These are phyloP conservation scores for Copidosoma floridanum DNA, from an alignment of 1,140 invertebrate genomes.

Conservation along the genomic window DNA sequence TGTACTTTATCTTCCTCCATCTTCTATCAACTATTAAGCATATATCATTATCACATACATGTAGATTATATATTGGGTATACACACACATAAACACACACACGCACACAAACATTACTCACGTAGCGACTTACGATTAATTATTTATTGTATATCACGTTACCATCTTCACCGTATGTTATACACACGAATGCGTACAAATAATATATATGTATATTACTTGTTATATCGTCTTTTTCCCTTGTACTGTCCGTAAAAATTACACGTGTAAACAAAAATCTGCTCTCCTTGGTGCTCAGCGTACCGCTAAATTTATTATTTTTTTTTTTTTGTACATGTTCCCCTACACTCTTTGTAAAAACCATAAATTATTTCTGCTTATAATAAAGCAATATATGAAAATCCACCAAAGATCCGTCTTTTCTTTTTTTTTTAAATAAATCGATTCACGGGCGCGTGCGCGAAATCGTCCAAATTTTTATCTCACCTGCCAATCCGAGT, in stretches of 20 bases:
- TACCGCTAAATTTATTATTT: neutral
- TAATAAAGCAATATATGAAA: slow-evolving; percentile 1
- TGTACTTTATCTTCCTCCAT: slow-evolving; percentile 31
- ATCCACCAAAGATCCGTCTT: no score
- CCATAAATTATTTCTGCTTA: slow-evolving; percentile 25
- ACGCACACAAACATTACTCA: slow-evolving; percentile 29
- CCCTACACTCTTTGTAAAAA: slow-evolving; percentile 9
- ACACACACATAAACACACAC: slow-evolving; percentile 34
- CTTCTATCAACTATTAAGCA: no score
- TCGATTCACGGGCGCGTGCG: no score
- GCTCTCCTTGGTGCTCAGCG: slow-evolving; percentile 9
- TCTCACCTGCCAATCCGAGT: no score
- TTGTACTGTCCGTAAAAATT: slow-evolving; percentile 31
- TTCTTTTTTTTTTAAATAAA: no score
- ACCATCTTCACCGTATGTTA: slow-evolving; percentile 44
- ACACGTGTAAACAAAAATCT: slow-evolving; percentile 4
- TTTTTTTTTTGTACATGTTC: slow-evolving; percentile 1
- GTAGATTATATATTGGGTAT: slow-evolving; percentile 42
- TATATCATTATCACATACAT: slow-evolving; percentile 31
- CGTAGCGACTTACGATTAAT: slow-evolving; percentile 37
- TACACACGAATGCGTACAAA: slow-evolving; percentile 27
- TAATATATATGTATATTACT: no score
- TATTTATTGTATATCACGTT: slow-evolving; percentile 51
- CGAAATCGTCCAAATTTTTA: no score
- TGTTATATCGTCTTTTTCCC: slow-evolving; percentile 48